Base-by-base conservation (phyloP, 2,888 invertebrate species). In the Stenchaetothrips biformis region DNA sequence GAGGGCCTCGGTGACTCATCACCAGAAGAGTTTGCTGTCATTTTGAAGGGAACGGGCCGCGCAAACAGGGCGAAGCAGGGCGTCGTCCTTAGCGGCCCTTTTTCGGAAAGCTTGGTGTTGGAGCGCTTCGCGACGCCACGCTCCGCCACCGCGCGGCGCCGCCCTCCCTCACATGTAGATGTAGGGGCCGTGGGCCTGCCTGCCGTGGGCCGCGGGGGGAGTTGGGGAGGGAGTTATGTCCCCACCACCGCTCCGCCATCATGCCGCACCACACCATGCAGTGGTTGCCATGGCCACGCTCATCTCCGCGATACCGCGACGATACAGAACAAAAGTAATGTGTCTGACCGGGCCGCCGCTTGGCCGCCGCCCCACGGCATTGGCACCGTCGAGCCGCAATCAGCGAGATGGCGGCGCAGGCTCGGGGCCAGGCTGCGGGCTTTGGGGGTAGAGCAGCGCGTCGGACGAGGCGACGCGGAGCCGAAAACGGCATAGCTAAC, bases 291-390 rank as follows among this genome's bases (percentile, higher is more conserved):
- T 74, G 11, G 21, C 67, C 67, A 74, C 11, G 67, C 67, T 53
- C 53, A 53, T 53, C 53, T 53, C 53, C 53, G 67, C 21, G 67
- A 59, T 25, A 21, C 37, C 37, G 67, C 25, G 67, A 21, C 67
- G 67, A 74, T 25, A 11, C 67, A 74, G 67, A 74, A 74, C 67
- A 74, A 74, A 37, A 25, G 67, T 74, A 74, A 37, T 37, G 67
- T 25, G 67, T 25, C 25, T 74, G 67, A 25, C 67, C 67, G 67
- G n/a, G 7, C 21, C 67, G 21, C 67, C 67, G 59, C 59, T 18
- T 59, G 59, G 13, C 59, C 59, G 59, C 59, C 59, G 59, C 37
- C 4, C 37, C 37, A 37, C 37, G 37, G 37, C 4, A 37, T 37
- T 37, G 37, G 37, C 37, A 37, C 2, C 4, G 37, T 37, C 37